Evolutionary conservation across 64 coral and sea anemone species (phyloP), one percentile per base, ranked within the genome.

Genomic region (Pocillopora damicornis): DNA sequence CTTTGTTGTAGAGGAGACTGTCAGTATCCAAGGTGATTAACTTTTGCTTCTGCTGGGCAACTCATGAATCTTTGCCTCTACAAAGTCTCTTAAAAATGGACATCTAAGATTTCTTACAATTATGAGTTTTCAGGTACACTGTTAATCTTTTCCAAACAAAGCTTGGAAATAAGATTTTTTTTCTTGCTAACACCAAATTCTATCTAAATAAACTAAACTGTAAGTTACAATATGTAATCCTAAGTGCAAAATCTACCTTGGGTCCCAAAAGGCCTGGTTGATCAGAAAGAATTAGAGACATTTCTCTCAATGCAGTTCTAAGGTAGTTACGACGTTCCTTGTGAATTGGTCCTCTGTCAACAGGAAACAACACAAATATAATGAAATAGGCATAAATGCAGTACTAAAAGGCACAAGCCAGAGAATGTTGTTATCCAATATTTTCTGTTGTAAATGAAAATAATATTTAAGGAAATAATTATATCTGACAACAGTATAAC

Each of bases 201-300:
- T 51, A 51, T 51, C 42, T 51, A 51, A 51, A 51, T 51, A 51
- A 51, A 51, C 2, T 7, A 51, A 51, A 51, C 42, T 51, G 42
- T 63, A 7, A 2, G 14, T 63, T 1, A 2, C 16, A 63, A 15
- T 76, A 25, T 75, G 51, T 15, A 37, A 62, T 65, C 37, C 9
- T 37, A 16, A 12, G 11, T 2, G 16, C 25, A 60, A 36, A 81
- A 63, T 15, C 17, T 74, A 98, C 93, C 97, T 99, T 99, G 64
- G 97, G 97, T 35, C 97, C 97, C 73, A 99, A 86, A 15, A 99
- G 91, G 30, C 97, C 93, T 71, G 97, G 97, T 75, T 99, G 97
- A 93, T 99, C 97, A 75, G 89, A 76, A 51, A 99, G 93, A 88
- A 99, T 99, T 22, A 95, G 62, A 15, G 97, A 90, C 82, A 99